Evolutionary conservation across 2,113 vertebrate genomes (phyloP), one percentile per base, ranked within the genome.

Genomic region (Pagrus major): DNA sequence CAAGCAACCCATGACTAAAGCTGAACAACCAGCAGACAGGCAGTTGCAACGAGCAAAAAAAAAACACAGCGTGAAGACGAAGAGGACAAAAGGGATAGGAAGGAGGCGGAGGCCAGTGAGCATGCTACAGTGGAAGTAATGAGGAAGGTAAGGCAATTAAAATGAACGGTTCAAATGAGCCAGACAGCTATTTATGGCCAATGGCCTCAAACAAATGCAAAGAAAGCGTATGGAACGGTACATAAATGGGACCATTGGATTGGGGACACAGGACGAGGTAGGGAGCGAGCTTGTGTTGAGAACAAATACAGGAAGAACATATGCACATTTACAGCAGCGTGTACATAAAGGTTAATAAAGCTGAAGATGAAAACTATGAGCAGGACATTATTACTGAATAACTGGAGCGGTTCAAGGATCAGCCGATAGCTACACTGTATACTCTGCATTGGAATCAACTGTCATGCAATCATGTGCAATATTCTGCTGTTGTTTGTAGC

Each of bases 141-240:
- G 72, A 51, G 78, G 71, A 83, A 73, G 78, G 70, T 66, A 23
- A 64, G 47, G 55, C 86, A 86, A 89, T 85, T 89, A 80, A 78
- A 90, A 73, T 46, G 61, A 87, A 78, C n/a, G 25, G 25, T 76
- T 86, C 54, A 75, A 85, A 87, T 86, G 80, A 72, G 71, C 56
- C 81, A 58, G 65, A 68, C 55, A 76, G 76, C 54, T 58, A 86
- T 77, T 85, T 63, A 69, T 70, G 60, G 72, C 70, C 81, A 85
- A 88, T 83, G 59, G 81, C 83, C 66, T 80, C 84, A 59, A 77
- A 76, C 51, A 54, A 78, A 84, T 76, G 70, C 37, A 87, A 79
- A 75, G 77, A 52, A 78, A 81, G 51, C 59, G 66, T 82, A 75
- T 63, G 75, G 51, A 46, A 78, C 33, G 25, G 46, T 35, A 31